Evolutionary conservation across 2,113 vertebrate genomes (phyloP).

Genomic region (Indicator maculatus): DNA sequence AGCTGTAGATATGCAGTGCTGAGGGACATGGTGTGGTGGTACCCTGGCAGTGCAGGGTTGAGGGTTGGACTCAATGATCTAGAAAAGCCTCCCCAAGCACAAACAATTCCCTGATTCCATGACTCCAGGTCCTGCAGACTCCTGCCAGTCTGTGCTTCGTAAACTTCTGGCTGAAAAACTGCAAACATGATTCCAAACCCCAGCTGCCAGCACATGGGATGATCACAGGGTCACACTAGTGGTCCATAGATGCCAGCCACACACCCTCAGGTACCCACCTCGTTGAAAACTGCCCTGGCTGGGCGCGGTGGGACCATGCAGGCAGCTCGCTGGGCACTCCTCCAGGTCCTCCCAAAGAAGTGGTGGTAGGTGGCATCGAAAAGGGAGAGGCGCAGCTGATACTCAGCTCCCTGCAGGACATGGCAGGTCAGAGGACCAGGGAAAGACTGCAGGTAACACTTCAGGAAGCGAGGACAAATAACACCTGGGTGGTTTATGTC

Average conservation of each 20-base stretch:
- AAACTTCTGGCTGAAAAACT: neutral
- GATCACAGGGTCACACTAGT: neutral
- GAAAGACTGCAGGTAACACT: neutral
- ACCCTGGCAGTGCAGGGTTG: neutral
- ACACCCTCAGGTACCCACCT: conserved; percentile 74
- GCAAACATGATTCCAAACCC: neutral
- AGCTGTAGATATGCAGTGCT: neutral
- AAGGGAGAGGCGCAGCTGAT: conserved; percentile 85
- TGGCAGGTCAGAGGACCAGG: fast-evolving
- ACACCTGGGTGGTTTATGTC: neutral
- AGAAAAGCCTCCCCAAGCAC: neutral
- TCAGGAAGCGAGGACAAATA: too few species aligned
- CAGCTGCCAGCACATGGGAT: neutral
- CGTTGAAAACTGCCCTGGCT: conserved; percentile 75
- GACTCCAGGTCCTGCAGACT: neutral
- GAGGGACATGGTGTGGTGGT: neutral
- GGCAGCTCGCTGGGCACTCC: conserved; percentile 64
- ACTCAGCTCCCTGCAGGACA: conserved; percentile 47
- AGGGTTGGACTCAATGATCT: neutral
- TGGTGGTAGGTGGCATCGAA: conserved; percentile 85
- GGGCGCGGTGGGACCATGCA: neutral
- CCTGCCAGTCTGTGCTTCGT: neutral
- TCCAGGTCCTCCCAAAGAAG: conserved; percentile 94
- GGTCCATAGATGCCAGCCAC: neutral
- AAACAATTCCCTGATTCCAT: neutral